Evolutionary conservation across 1,140 invertebrate genomes (phyloP).

Genomic region (Psix sp.): DNA sequence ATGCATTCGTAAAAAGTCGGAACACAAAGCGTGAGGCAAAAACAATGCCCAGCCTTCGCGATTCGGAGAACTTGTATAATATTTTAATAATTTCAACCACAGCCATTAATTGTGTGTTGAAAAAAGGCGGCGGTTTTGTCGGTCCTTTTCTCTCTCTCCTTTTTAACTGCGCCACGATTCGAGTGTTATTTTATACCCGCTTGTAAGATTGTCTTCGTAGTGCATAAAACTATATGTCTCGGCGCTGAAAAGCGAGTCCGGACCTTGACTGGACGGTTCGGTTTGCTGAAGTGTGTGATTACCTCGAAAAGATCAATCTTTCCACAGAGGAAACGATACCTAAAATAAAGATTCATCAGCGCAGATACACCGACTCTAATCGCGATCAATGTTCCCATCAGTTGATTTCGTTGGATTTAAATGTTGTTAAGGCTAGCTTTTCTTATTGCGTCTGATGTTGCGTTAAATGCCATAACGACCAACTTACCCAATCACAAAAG

Average conservation of each 20-base stretch:
- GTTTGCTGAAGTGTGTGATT: slow-evolving; percentile 56
- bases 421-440: slow-evolving; percentile 40
- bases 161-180: slow-evolving; percentile 8
- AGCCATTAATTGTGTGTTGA: too few relatives aligned
- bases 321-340: slow-evolving; percentile 50
- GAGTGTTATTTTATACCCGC: slow-evolving; percentile 43
- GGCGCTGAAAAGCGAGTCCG: slow-evolving; percentile 45
- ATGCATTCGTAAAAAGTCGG: too few relatives aligned
- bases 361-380: slow-evolving; percentile 51
- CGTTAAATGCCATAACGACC: too few relatives aligned
- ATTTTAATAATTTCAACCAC: too few relatives aligned
- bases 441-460: too few relatives aligned
- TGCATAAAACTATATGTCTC: slow-evolving; percentile 48
- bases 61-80: too few relatives aligned
- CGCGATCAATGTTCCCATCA: slow-evolving; percentile 46
- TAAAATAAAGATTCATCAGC: slow-evolving; percentile 56
- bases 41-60: too few relatives aligned
- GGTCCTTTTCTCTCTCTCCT: slow-evolving; percentile 8
- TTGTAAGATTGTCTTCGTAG: slow-evolving; percentile 40
- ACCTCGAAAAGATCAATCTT: slow-evolving; percentile 57
- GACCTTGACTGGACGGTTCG: slow-evolving; percentile 56
- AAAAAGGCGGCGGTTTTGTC: slow-evolving; percentile 14
- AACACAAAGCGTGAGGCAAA: too few relatives aligned
- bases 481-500: too few relatives aligned
- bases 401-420: slow-evolving; percentile 41